Base-by-base conservation (phyloP, 2,888 invertebrate species). In the Ornithoptera alexandrae region DNA sequence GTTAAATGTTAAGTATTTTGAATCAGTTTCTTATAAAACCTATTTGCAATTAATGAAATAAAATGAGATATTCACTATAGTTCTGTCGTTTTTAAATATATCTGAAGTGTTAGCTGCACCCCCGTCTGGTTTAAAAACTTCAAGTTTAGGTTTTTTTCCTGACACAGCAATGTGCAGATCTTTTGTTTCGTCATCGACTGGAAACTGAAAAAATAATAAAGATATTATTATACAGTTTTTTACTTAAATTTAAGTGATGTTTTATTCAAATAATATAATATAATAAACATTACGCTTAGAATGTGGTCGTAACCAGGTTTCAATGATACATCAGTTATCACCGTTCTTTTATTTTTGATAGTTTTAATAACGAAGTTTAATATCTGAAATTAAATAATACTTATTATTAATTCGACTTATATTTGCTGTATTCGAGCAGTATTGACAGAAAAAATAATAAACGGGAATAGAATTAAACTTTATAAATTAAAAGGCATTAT, bases 81-180 rank as follows among this genome's bases (percentile, higher is more conserved):
- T 71, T 42, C 73, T 70, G 0, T 62, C 1, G 20, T 76, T 74
- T 7, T 74, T 70, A 0, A 81, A 73, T 46, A 86, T 58, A 3
- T 65, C 18, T 57, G 77, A 63, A 0, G 71, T 75, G 2, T 72
- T 62, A 2, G 76, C 74, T 18, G 67, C 73, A 17, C 63, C 71
- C 2, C 84, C 84, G 22, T 73, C 78, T 2, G 84, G 79, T n/a
- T 78, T 79, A 0, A 64, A 75, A 1, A 87, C 74, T 8, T 67
- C 30, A 6, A 84, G 70, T 18, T 53, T 68, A 0, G 84, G 79
- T 0, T 72, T 30, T 0, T 12, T 12, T 1, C 87, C 86, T 18
- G 84, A 74, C 6, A 78, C 77, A 17, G 85, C 74, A 42, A 88
- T 73, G 0, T 79, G 66, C 2, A 83, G 39, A n/a, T 80, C 75